These are phyloP conservation scores for Prietella phreatophila DNA, from an alignment of 2,113 vertebrate genomes.

Conservation along the genomic window DNA sequence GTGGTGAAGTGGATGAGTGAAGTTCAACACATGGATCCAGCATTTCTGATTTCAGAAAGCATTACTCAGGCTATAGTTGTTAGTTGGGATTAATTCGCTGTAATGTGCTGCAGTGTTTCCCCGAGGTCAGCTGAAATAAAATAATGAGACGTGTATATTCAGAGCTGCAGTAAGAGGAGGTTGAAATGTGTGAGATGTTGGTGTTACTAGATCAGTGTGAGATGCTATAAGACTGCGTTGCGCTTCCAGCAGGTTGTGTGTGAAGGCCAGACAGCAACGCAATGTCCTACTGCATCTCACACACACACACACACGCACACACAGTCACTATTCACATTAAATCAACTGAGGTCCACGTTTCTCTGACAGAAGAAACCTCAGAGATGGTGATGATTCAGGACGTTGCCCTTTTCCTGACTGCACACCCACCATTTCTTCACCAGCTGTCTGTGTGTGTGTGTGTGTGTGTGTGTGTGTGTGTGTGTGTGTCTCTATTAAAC, in stretches of 20 bases:
- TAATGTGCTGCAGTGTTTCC: not conserved
- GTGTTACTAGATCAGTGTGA: not conserved
- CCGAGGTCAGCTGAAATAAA: not conserved
- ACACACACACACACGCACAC: slow-evolving; percentile 14
- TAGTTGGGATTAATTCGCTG: not conserved
- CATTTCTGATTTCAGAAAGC: not conserved
- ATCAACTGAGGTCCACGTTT: slow-evolving; percentile 65
- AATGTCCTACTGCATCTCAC: slow-evolving; percentile 56
- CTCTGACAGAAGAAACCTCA: slow-evolving; percentile 60
- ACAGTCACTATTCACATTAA: slow-evolving; percentile 68
- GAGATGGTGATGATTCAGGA: slow-evolving; percentile 61
- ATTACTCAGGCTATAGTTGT: no score
- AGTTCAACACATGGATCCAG: not conserved
- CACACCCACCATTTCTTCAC: slow-evolving; percentile 79
- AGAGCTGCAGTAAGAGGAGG: not conserved
- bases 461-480: slow-evolving; percentile 64
- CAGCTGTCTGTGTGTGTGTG: slow-evolving; percentile 69
- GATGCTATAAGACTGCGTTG: slow-evolving; percentile 16
- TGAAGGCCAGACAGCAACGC: slow-evolving; percentile 47
- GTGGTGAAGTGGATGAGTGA: not conserved
- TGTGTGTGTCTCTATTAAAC: no score
- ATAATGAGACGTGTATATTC: not conserved
- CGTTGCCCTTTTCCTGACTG: slow-evolving; percentile 75
- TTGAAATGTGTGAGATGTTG: not conserved
- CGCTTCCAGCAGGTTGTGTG: slow-evolving; percentile 50